Conservation (phyloP, 2,888 invertebrate genomes). For the Agrochola circellaris region DNA sequence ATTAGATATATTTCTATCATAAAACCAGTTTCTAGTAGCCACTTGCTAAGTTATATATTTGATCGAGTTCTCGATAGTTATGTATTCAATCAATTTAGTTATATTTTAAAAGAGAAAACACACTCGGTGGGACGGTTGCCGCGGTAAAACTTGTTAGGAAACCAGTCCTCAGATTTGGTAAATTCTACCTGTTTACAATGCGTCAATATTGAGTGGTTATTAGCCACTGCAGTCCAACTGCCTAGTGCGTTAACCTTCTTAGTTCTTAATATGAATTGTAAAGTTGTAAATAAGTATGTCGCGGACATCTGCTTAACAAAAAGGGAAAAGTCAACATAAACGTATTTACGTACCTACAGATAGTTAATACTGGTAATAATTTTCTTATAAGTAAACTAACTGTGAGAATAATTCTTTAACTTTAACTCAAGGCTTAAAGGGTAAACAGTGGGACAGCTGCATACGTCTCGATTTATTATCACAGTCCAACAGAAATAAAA, state of each 20-base stretch:
- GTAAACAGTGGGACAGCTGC: conserved; percentile 53
- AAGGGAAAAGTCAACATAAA: conserved; percentile 36
- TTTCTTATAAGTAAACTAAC: conserved; percentile 41
- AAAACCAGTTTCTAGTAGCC: conserved; percentile 44
- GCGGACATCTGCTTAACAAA: conserved; percentile 38
- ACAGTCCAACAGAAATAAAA: conserved; percentile 43
- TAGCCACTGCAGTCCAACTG: neutral
- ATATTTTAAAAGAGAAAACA: conserved; percentile 22
- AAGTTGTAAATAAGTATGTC: conserved; percentile 40
- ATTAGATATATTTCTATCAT: conserved; percentile 39
- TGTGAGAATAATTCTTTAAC: conserved; percentile 37
- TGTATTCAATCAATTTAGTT: conserved; percentile 37
- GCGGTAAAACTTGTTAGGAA: neutral
- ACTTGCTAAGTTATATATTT: conserved; percentile 15
- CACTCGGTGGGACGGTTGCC: conserved; percentile 12
- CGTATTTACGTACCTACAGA: conserved; percentile 17
- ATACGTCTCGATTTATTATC: conserved; percentile 52
- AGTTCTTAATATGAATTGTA: conserved; percentile 42
- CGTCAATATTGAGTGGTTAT: neutral
- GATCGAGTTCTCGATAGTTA: conserved; percentile 37
- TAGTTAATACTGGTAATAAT: conserved; percentile 38
- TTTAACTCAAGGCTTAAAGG: conserved; percentile 40
- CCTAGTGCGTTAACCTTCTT: conserved; percentile 25
- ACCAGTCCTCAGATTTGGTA: neutral
- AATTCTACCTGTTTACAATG: neutral